Base-by-base conservation (phyloP, 1,140 invertebrate genomes). In the Harlomillsia oculata region DNA sequence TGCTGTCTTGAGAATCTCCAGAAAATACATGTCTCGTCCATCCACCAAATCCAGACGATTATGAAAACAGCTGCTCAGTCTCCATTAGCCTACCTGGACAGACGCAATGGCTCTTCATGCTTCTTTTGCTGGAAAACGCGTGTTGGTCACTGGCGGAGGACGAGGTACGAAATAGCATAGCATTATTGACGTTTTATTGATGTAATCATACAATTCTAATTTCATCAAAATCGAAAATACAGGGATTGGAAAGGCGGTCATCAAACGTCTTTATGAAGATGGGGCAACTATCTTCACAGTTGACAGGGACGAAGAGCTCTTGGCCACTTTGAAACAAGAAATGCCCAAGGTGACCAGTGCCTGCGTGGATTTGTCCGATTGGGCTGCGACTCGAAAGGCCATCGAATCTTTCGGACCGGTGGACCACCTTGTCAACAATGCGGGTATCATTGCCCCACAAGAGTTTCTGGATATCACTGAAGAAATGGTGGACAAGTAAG, bases 361-460 rank as follows among this genome's bases (percentile, higher is more conserved):
- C 5, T 64, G 76, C 26, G 76, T 83, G 0, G 87, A 96, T 70
- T 64, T 94, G 9, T 68, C 68, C 1, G 75, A 92, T 66, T 94
- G 89, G 89, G 72, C 82, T 1, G 75, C 73, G 48, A 87, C 87
- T 0, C 76, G 77, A 57, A 68, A 76, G 56, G 74, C 73, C 0
- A 62, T 89, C 0, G 61, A 75, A 55, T 67, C 61, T 23, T 57
- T 81, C 20, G 75, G 74, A 11, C 75, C 76, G 1, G 73, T 91
- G 13, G 82, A 92, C 72, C 72, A 86, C 2, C 67, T 92, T 11
- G 84, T 92, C 0, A 93, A 93, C 67, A 93, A 89, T 75, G 89
- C 88, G 1, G 83, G 76, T 1, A 68, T 84, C 11, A 77, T 77
- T 6, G 70, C 69, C 40, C 71, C 82, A 0, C 74, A 74, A 43